A percentile compares a stretch with the other conserved stretches of the same genome.
phyloP scores from a whole-genome alignment of 2,888 invertebrate species.

The Apotomis betuletana region DNA sequence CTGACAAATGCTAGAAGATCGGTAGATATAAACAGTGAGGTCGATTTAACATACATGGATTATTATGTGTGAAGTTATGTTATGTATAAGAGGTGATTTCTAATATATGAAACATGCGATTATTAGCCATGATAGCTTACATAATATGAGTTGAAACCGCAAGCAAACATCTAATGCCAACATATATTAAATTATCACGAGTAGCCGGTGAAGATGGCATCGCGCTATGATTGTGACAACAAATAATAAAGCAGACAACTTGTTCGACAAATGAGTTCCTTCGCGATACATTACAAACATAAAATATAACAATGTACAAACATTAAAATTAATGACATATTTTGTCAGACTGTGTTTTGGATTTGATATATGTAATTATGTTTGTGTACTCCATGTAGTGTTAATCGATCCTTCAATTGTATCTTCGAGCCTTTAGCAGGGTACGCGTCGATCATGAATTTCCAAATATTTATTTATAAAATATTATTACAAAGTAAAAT shows the following conservation, averaged over 20 bases:
- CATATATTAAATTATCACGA: constrained; percentile 21
- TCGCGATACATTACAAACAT: constrained; percentile 6
- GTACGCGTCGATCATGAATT: constrained; percentile 54
- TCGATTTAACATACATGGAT: constrained; percentile 75
- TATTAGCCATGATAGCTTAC: constrained; percentile 54
- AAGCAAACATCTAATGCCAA: constrained; percentile 60
- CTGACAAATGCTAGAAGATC: constrained; percentile 87
- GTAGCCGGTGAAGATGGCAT: constrained; percentile 24
- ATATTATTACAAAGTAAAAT: constrained; percentile 66
- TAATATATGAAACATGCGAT: constrained; percentile 69
- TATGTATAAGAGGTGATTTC: constrained; percentile 77
- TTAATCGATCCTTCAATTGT: constrained; percentile 62
- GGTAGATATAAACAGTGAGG: constrained; percentile 56
- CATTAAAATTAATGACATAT: constrained; percentile 5
- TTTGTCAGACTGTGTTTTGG: neutral
- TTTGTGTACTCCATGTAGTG: constrained; percentile 70
- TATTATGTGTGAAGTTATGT: constrained; percentile 69
- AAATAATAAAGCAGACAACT: constrained; percentile 7
- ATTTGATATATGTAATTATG: constrained; percentile 46
- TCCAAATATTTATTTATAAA: constrained; percentile 71
- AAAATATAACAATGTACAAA: neutral
- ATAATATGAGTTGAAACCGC: constrained; percentile 56
- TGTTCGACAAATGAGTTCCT: constrained; percentile 7
- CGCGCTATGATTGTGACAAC: constrained; percentile 22
- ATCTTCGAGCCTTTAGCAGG: constrained; percentile 75